A percentile compares a stretch with the other conserved stretches of the same genome.
phyloP scores from a whole-genome alignment of 1,140 invertebrate genomes.

The Drosophila pallidifrons region DNA sequence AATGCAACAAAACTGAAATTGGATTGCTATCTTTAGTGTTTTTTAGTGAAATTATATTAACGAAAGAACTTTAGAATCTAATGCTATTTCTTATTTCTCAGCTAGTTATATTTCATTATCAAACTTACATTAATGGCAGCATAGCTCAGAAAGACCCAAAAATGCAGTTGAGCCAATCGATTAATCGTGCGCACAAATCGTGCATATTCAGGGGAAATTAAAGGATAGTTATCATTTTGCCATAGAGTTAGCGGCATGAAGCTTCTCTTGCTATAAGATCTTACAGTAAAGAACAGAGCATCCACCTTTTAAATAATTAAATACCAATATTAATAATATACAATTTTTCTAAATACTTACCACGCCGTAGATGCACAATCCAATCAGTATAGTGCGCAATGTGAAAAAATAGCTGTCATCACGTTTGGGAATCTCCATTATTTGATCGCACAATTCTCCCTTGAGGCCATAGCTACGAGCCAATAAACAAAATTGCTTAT shows the following conservation, averaged over 20 bases:
- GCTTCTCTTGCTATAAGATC: neutral
- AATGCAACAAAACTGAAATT: too few relatives aligned
- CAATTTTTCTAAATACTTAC: neutral
- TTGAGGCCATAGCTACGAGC: neutral
- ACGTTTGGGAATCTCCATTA: neutral
- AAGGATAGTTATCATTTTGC: neutral
- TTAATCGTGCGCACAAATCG: neutral
- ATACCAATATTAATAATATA: neutral
- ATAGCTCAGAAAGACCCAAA: slow-evolving; percentile 15
- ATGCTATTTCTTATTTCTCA: too few relatives aligned
- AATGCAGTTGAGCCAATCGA: neutral
- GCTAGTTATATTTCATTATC: too few relatives aligned
- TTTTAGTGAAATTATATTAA: too few relatives aligned
- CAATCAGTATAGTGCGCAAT: neutral
- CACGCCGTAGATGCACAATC: neutral
- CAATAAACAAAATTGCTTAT: neutral
- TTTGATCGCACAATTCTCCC: neutral
- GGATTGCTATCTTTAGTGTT: too few relatives aligned
- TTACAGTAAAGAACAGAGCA: neutral
- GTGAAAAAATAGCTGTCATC: neutral
- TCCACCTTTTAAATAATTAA: slow-evolving; percentile 3
- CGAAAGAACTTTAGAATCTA: too few relatives aligned
- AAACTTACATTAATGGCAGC: slow-evolving; percentile 13
- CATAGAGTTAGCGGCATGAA: neutral
- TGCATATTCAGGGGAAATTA: neutral